Percentiles rank a stretch among this genome's conserved stretches.
Conservation (phyloP, 2,888 invertebrate species). For the Lasioglossum zephyrum region DNA sequence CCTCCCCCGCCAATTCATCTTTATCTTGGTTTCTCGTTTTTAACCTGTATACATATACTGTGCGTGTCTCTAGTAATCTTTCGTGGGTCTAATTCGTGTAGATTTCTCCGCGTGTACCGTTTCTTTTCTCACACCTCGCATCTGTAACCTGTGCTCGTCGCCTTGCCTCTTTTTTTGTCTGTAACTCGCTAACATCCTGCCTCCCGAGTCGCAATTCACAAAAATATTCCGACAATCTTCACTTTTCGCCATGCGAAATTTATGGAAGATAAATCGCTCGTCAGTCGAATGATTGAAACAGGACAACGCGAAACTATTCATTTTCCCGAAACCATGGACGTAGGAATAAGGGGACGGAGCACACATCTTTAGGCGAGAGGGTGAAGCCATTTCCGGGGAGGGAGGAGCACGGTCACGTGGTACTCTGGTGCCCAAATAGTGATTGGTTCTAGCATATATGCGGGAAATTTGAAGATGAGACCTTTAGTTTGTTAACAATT, state of each 20-base stretch:
- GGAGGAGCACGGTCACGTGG: no score
- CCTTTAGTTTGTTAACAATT: no score
- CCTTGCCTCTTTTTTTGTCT: constrained; percentile 70
- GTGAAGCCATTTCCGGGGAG: no score
- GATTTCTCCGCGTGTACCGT: constrained; percentile 60
- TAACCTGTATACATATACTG: background rate
- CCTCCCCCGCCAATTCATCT: constrained; percentile 18
- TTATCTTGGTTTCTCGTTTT: constrained; percentile 35
- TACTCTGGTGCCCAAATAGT: no score
- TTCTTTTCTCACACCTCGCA: constrained; percentile 59
- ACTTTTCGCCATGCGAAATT: background rate
- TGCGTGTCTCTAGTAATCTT: constrained; percentile 59
- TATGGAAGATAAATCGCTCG: background rate
- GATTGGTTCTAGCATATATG: no score
- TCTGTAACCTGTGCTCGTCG: constrained; percentile 65
- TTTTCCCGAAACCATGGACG: background rate
- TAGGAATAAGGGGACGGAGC: no score
- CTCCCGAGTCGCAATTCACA: constrained; percentile 57
- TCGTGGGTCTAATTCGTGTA: constrained; percentile 69
- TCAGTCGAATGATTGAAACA: background rate
- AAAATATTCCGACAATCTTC: background rate
- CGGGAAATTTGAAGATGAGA: no score
- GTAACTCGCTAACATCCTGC: constrained; percentile 43
- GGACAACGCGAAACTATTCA: background rate
- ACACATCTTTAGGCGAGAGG: no score